Conservation (phyloP, 2,888 invertebrate species). For the Aphodius sticticus region DNA sequence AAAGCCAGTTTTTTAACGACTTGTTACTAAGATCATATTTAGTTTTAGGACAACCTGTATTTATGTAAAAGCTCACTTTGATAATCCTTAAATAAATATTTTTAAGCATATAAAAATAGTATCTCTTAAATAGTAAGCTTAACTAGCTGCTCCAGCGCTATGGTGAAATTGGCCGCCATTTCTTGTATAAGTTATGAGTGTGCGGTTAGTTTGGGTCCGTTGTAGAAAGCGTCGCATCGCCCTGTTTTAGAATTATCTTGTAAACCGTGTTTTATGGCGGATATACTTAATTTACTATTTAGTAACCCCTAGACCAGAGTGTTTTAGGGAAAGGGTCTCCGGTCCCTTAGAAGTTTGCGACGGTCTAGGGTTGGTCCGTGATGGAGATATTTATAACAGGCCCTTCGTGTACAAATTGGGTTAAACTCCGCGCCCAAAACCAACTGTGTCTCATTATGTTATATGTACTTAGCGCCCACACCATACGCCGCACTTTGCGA, state of each 20-base stretch:
- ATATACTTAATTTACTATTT: constrained; percentile 34
- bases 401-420: constrained; percentile 31
- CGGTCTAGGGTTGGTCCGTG: constrained; percentile 12
- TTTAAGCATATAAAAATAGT: not conserved
- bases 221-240: constrained; percentile 11
- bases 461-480: constrained; percentile 9
- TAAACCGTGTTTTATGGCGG: constrained; percentile 33
- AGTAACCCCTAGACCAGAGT: constrained; percentile 1
- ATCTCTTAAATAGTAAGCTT: not conserved
- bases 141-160: not conserved
- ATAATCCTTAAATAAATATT: not conserved
- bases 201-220: constrained; percentile 13
- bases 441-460: constrained; percentile 27
- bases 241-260: constrained; percentile 29
- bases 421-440: constrained; percentile 30
- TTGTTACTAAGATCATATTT: no score
- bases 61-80: no score
- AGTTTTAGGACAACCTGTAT: no score
- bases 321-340: constrained; percentile 17
- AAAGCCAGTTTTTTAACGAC: no score
- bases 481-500: not conserved
- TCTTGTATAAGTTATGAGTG: constrained; percentile 16
- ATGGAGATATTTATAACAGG: constrained; percentile 35
- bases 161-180: constrained; percentile 8
- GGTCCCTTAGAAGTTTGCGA: constrained; percentile 32